Evolutionary conservation across 2,113 vertebrate species (phyloP), one percentile per base, ranked within the genome.

Genomic region (Ailuropoda melanoleuca): DNA sequence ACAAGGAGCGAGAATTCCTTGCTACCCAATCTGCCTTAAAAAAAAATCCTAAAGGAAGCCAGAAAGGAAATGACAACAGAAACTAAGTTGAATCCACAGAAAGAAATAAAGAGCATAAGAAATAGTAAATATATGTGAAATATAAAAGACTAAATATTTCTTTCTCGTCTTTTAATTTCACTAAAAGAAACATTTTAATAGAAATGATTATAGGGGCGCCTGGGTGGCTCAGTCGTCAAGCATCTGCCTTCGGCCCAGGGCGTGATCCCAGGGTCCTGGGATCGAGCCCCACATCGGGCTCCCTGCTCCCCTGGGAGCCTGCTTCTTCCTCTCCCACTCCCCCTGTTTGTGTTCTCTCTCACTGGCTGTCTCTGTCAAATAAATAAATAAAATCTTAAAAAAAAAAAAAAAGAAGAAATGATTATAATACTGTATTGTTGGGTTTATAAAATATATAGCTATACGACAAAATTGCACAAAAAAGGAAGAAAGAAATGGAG

Each of bases 51-150:
- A 95, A 50, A 34, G 8, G 14, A 93, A 72, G 24, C 19, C 53
- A 34, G 37, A 95, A 97, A 90, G 58, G n/a, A 93, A 93, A 68
- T 66, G 74, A 87, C 14, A 87, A 8, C 4, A 90, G 34, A 90
- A 19, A 58, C 46, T 56, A 78, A 85, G 12, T 14, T 68, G n/a
- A 95, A 86, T 77, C 75, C 46, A 81, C 46, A 95, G 75, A 26
- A 56, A 39, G n/a, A 64, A 88, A 66, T 29, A 9, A 90, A 74
- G 34, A 75, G 4, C 82, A 82, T 24, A 64, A n/a, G 26, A 95
- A 87, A 87, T 50, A 93, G 60, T 68, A 87, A 93, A 93, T 43
- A 66, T 2, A 24, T 68, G 8, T 66, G 81, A 81, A 87, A 75
- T 60, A 91, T 37, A 82, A 93, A 68, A 85, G 12, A 82, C 4